Conservation (phyloP, 2,113 vertebrate genomes). For the Chloebia gouldiae region DNA sequence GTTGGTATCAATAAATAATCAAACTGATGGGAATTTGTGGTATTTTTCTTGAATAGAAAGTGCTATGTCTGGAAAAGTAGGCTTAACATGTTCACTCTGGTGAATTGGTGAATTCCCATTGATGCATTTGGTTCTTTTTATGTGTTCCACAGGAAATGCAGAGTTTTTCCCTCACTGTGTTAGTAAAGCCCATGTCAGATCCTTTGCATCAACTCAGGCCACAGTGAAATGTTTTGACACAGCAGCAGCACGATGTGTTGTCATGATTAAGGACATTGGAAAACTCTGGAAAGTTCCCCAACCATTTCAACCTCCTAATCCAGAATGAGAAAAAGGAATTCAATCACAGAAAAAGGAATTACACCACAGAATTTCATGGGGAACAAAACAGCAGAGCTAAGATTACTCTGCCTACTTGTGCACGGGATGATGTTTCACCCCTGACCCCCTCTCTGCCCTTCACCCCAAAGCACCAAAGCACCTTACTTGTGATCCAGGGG, state of each 20-base stretch:
- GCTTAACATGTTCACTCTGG: neutral
- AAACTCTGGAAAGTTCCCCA: neutral
- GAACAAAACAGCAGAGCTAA: neutral
- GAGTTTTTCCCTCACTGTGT: neutral
- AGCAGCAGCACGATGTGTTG: neutral
- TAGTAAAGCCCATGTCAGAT: neutral
- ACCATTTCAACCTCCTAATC: neutral
- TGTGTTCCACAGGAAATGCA: neutral
- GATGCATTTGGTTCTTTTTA: neutral
- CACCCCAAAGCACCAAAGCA: neutral
- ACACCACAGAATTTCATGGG: neutral
- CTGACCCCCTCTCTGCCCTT: neutral
- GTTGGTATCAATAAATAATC: neutral
- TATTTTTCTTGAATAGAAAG: neutral
- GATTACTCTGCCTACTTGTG: neutral
- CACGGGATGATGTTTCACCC: neutral
- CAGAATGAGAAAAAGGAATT: neutral
- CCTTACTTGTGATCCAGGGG: constrained; percentile 84
- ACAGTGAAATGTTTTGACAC: constrained; percentile 8
- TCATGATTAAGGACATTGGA: neutral
- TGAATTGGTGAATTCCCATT: neutral
- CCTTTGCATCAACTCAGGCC: constrained; percentile 1
- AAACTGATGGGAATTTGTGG: neutral
- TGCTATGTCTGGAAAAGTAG: neutral
- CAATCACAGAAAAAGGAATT: neutral